A percentile compares a stretch with the other conserved stretches of the same genome.
These are phyloP conservation scores for Alviniconcha marisindica DNA, from an alignment of 1,140 invertebrate genomes.

Conservation along the genomic window DNA sequence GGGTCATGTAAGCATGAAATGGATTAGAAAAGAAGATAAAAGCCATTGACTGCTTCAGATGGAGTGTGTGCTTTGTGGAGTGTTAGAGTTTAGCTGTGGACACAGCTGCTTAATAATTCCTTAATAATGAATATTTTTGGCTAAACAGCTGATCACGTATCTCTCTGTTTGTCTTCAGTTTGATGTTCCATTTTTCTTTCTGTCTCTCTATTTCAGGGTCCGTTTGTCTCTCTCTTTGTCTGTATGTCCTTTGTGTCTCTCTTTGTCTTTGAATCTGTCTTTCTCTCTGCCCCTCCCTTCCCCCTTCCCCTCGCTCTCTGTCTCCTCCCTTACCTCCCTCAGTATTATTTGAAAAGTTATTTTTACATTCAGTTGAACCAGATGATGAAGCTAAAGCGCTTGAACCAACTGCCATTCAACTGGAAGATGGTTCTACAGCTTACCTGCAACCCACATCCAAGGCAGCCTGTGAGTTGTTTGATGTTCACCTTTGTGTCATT, in stretches of 20 bases:
- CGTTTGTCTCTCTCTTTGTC: neutral
- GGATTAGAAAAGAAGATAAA: too few relatives aligned
- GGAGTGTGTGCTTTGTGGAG: too few relatives aligned
- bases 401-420: conserved; percentile 75
- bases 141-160: too few relatives aligned
- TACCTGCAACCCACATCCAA: conserved; percentile 62
- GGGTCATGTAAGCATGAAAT: too few relatives aligned
- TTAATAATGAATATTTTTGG: too few relatives aligned
- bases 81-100: too few relatives aligned
- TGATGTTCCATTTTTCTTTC: neutral
- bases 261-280: conserved; percentile 1
- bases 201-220: neutral
- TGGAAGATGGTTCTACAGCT: conserved; percentile 76
- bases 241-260: neutral
- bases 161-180: too few relatives aligned
- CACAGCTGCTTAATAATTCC: too few relatives aligned
- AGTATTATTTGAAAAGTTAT: neutral
- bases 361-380: conserved; percentile 15
- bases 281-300: neutral
- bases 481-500: neutral
- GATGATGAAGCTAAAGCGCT: conserved; percentile 36
- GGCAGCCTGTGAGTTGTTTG: conserved; percentile 39
- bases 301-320: neutral
- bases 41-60: too few relatives aligned
- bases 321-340: neutral